A percentile compares a stretch with the other conserved stretches of the same genome.
These are phyloP conservation scores for Pachyuromys duprasi DNA, from an alignment of 2,797 vertebrate genomes.

Conservation along the genomic window DNA sequence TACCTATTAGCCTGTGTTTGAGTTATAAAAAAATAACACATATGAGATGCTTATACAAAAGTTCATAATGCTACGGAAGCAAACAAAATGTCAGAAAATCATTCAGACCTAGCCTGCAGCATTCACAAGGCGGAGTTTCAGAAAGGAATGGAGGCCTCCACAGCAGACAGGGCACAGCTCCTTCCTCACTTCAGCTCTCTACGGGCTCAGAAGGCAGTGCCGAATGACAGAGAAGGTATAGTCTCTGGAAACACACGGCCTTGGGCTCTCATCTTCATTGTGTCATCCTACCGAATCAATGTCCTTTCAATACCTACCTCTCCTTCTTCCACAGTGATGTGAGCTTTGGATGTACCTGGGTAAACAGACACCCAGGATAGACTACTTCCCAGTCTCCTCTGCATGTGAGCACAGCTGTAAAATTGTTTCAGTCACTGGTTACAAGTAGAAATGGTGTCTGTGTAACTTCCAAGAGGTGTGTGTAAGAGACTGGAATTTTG, in stretches of 20 bases:
- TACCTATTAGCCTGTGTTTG: not conserved
- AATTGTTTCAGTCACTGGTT: not conserved
- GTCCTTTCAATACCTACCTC: not conserved
- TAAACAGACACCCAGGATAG: not conserved
- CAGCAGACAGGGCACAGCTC: not conserved
- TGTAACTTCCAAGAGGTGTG: not conserved
- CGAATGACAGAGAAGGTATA: not conserved
- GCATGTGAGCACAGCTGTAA: not conserved
- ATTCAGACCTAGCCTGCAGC: not conserved
- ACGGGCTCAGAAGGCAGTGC: not conserved
- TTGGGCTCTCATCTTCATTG: not conserved
- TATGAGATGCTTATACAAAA: not conserved
- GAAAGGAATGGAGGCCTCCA: not conserved
- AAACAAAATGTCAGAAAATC: not conserved
- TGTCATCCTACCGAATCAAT: not conserved
- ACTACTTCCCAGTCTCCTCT: not conserved
- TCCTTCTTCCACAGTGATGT: not conserved
- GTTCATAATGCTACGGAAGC: not conserved
- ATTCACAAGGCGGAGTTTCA: not conserved
- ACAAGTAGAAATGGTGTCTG: not conserved
- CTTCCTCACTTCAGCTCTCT: not conserved
- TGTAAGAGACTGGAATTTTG: not conserved
- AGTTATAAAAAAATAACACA: constrained; percentile 3
- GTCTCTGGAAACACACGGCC: not conserved
- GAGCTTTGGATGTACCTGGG: not conserved